Evolutionary conservation across 1,140 invertebrate species (phyloP), one percentile per base, ranked within the genome.

Genomic region (Acyrthosiphon pisum): DNA sequence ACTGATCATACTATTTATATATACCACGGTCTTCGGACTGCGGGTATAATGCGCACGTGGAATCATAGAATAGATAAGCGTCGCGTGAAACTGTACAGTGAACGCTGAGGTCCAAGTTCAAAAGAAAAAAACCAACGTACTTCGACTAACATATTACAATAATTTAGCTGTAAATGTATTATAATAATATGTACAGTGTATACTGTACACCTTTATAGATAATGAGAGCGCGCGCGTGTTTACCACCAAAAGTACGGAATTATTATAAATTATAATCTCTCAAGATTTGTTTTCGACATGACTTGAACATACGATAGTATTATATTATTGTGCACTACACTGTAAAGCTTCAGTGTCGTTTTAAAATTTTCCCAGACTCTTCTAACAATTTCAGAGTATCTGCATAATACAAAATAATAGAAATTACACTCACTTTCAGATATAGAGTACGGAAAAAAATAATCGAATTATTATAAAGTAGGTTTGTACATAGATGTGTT

Each of bases 191-290:
- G 2, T 41, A 41, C 41, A 41, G 41, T 41, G 41, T 41, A 41
- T 4, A 41, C 14, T 37, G 41, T n/a, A 46, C 14, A 76, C 60
- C 60, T n/a, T 18, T 76, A 6, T 18, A 41, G 88, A 89, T 89
- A 89, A 56, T 50, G 30, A n/a, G 30, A n/a, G 11, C 60, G 60
- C 26, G 30, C 26, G 30, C 30, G 88, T 56, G 48, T 89, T 53
- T 89, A 88, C 86, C 46, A 7, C 30, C 60, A 4, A 76, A 88
- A 88, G 86, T 48, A 50, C n/a, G 86, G 86, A 88, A 76, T 76
- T 76, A n/a, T 76, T n/a, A 18, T 76, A 20, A 88, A 88, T 50
- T 88, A 48, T 87, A 18, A 48, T 48, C 46, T 87, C 46, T 30
- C 3, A 41, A 86, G 84, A 86, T 46, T 86, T 46, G 26, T 44